Evolutionary conservation across 2,113 vertebrate species (phyloP).

Genomic region (Phyllostomus hastatus): DNA sequence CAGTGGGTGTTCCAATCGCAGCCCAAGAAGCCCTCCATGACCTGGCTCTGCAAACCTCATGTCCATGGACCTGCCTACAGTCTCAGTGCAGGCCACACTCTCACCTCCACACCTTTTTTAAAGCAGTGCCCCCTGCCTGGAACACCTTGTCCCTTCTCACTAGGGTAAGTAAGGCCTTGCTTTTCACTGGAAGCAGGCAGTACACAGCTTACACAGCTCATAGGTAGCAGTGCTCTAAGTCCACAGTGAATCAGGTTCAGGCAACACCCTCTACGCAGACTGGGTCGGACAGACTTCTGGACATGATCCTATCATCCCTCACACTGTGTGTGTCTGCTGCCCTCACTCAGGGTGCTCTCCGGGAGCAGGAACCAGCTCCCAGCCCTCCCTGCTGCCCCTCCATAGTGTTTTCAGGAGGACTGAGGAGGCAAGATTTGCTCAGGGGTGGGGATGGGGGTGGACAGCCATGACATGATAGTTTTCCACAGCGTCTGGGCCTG

Average conservation of each 20-base stretch:
- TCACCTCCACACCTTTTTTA: not conserved
- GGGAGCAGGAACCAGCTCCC: not conserved
- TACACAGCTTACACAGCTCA: not conserved
- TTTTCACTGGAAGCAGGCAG: not conserved
- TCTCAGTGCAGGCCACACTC: no score
- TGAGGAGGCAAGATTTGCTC: not conserved
- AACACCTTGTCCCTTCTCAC: not conserved
- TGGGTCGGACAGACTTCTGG: not conserved
- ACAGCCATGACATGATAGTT: not conserved
- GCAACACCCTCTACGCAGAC: not conserved
- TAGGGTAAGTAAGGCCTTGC: not conserved
- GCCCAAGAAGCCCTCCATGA: not conserved
- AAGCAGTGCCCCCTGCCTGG: not conserved
- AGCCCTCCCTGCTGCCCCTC: not conserved
- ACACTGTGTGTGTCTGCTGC: no score
- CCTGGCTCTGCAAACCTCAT: not conserved
- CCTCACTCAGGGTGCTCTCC: not conserved
- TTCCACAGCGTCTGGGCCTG: not conserved
- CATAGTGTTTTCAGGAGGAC: not conserved
- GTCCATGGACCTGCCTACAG: not conserved
- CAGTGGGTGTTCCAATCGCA: fast-evolving
- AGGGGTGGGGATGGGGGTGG: no score
- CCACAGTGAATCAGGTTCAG: not conserved
- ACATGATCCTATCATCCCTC: not conserved
- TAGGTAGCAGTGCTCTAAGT: not conserved